Percentiles rank a stretch among this genome's conserved stretches.
These are phyloP conservation scores for Scartelaos histophorus DNA, from an alignment of 2,113 vertebrate genomes.

Conservation along the genomic window DNA sequence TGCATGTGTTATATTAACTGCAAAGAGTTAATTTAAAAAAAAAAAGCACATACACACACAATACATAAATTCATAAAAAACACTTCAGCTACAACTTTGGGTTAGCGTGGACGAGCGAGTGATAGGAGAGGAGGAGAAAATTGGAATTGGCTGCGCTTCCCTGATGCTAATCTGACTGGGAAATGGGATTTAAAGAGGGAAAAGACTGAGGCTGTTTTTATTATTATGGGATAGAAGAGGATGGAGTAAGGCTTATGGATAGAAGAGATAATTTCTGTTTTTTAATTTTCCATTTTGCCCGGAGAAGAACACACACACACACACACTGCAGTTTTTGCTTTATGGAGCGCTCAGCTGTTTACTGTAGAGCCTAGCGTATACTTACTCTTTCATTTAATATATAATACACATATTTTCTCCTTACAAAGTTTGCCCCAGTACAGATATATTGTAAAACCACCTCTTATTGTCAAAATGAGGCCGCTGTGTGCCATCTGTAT, in stretches of 20 bases:
- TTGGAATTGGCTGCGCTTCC: conserved; percentile 42
- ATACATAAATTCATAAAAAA: too few species aligned
- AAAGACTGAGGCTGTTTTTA: conserved; percentile 39
- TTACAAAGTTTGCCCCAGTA: too few species aligned
- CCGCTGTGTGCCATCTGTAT: too few species aligned
- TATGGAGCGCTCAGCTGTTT: background rate
- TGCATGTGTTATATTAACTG: too few species aligned
- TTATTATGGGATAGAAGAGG: conserved; percentile 11
- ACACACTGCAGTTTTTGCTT: background rate
- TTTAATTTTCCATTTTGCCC: conserved; percentile 50
- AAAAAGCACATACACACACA: too few species aligned
- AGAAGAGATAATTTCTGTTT: conserved; percentile 45
- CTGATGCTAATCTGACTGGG: conserved; percentile 55
- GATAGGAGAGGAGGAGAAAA: conserved; percentile 26
- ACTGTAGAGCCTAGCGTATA: too few species aligned
- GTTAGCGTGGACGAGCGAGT: background rate
- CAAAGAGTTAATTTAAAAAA: too few species aligned
- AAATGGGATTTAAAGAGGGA: conserved; percentile 45
- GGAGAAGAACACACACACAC: conserved; percentile 25
- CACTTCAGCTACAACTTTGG: background rate
- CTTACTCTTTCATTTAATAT: too few species aligned
- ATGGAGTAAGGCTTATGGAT: conserved; percentile 23
- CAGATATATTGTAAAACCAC: too few species aligned
- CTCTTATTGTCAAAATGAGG: too few species aligned
- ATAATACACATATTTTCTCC: too few species aligned